These are phyloP conservation scores for Aphidius gifuensis DNA, from an alignment of 1,140 invertebrate species.

Conservation along the genomic window DNA sequence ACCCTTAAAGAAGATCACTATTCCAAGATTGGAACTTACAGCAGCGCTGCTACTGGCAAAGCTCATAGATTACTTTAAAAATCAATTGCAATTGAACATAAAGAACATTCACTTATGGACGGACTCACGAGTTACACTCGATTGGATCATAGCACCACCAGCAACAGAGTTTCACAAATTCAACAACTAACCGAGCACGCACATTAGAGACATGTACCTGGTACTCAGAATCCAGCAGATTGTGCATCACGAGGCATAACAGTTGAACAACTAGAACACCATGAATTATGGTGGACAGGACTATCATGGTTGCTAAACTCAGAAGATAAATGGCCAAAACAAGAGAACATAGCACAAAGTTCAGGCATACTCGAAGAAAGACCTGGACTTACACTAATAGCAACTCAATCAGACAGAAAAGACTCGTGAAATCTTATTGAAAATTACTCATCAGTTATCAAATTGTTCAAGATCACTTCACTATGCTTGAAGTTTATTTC, in stretches of 20 bases:
- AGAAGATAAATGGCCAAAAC: too few relatives aligned
- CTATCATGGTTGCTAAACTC: neutral
- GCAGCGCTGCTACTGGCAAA: constrained; percentile 4
- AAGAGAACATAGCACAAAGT: too few relatives aligned
- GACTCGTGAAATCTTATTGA: too few relatives aligned
- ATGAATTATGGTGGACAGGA: neutral
- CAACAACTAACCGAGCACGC: neutral
- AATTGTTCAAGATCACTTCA: too few relatives aligned
- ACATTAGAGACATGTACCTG: neutral
- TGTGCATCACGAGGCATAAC: neutral
- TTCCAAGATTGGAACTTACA: constrained; percentile 15
- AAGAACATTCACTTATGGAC: neutral
- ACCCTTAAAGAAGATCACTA: constrained; percentile 15
- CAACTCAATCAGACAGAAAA: too few relatives aligned
- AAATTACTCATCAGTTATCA: too few relatives aligned
- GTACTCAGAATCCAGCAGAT: neutral
- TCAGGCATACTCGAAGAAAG: too few relatives aligned
- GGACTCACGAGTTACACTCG: neutral
- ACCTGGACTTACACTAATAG: too few relatives aligned
- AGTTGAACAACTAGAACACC: neutral
- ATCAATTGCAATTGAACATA: neutral
- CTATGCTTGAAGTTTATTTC: too few relatives aligned
- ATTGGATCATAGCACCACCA: neutral
- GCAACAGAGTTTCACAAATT: neutral
- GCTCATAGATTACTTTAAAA: neutral